Evolutionary conservation across 1,140 invertebrate genomes (phyloP), one percentile per base, ranked within the genome.

Genomic region (Macrobrachium nipponense): DNA sequence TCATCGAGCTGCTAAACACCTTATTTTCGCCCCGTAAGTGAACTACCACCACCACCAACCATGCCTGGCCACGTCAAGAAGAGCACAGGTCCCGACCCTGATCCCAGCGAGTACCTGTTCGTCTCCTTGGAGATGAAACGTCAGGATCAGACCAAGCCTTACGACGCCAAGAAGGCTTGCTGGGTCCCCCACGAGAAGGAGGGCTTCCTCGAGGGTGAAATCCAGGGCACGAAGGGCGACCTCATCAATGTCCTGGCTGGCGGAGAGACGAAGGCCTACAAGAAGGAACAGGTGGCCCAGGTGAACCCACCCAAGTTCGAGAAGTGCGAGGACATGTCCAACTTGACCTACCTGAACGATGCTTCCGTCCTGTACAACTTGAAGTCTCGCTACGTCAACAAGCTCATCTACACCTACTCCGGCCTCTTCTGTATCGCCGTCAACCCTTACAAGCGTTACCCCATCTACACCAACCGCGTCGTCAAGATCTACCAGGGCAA

Each of bases 291-390:
- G 3, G 82, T 89, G 11, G 87, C 76, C n/a, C 85, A 89, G 77
- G 86, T 89, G 60, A 89, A 89, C 72, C 88, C 88, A 17, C 88
- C 88, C 68, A 89, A 89, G 68, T 86, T 62, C 68, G 84, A 86
- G 68, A 86, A 86, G 43, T 86, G 84, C 43, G 84, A 86, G 84
- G 84, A 86, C 59, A 86, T 86, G 84, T 86, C 84, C 84, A 86
- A 86, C 84, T 64, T 86, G 84, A 86, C 77, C 66, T 89, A 77
- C 86, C 70, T 88, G 18, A 87, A 81, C 70, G 79, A 87, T 58
- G 80, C 80, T 58, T 87, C 80, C 44, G 79, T 93, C 89, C 93
- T 93, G 44, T 93, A 93, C 51, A 94, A 94, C 89, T 94, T 91
- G 90, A 92, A 93, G 89, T 93, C 93, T 90, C 91, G 84, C 58